Evolutionary conservation across 2,888 invertebrate species (phyloP).

Genomic region (Stictocephala bisonia): DNA sequence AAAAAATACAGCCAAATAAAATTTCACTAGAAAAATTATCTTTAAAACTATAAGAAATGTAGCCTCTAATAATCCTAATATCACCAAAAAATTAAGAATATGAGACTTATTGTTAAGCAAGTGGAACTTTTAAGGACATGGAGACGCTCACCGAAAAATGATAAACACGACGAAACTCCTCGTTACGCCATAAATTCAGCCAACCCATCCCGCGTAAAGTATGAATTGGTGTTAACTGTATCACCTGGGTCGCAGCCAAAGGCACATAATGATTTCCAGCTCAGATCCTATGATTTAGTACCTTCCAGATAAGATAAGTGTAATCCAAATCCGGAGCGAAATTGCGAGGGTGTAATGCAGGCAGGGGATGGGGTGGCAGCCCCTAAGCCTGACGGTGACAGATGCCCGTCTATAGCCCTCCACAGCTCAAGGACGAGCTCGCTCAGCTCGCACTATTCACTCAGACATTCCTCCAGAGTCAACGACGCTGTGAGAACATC

Average conservation of each 20-base stretch:
- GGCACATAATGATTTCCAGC: conserved; percentile 35
- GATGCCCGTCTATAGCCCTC: not conserved
- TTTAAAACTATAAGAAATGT: too few species aligned
- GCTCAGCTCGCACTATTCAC: not conserved
- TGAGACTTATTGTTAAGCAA: too few species aligned
- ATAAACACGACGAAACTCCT: too few species aligned
- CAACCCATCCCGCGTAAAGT: conserved; percentile 2
- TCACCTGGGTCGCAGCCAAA: conserved; percentile 27
- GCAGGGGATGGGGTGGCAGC: not conserved
- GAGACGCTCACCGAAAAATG: too few species aligned
- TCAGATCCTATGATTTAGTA: conserved; percentile 33
- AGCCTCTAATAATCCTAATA: too few species aligned
- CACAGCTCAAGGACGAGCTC: not conserved
- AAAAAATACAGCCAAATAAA: too few species aligned
- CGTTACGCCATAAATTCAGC: not conserved
- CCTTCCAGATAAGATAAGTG: conserved; percentile 41
- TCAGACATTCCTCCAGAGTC: conserved; percentile 34
- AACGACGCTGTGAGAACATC: conserved; percentile 31
- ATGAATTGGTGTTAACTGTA: conserved; percentile 30
- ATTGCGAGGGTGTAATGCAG: conserved; percentile 31
- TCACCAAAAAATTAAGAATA: too few species aligned
- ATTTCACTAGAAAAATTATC: too few species aligned
- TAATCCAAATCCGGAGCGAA: conserved; percentile 40
- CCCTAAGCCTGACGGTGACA: not conserved
- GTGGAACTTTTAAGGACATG: too few species aligned